phyloP scores from a whole-genome alignment of 2,888 invertebrate genomes.

The Lapara coniferarum region DNA sequence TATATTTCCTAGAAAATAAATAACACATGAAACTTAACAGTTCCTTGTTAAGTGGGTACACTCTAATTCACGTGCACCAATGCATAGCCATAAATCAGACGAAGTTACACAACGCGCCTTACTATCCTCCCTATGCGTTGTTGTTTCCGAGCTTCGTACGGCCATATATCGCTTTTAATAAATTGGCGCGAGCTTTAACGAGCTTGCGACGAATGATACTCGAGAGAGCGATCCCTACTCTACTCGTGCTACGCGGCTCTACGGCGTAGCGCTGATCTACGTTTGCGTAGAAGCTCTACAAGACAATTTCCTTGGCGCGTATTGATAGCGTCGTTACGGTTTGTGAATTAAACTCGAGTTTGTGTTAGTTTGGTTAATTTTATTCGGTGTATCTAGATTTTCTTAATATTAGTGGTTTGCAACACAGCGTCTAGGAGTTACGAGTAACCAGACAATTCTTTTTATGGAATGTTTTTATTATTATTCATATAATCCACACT shows the following conservation, averaged over 20 bases:
- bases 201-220: constrained; percentile 54
- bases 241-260: constrained; percentile 12
- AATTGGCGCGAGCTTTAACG: constrained; percentile 55
- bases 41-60: neutral
- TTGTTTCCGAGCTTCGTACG: constrained; percentile 30
- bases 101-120: neutral
- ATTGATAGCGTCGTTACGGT: constrained; percentile 10
- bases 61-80: neutral
- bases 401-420: neutral
- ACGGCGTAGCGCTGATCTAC: constrained; percentile 4
- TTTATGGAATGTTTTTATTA: too few species aligned
- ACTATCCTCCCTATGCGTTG: constrained; percentile 9
- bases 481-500: too few species aligned
- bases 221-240: constrained; percentile 50
- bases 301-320: constrained; percentile 21
- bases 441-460: too few species aligned
- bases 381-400: neutral
- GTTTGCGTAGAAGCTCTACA: constrained; percentile 6
- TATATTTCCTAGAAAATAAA: too few species aligned
- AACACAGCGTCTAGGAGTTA: too few species aligned
- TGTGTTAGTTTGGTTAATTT: neutral
- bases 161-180: constrained; percentile 57
- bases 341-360: constrained; percentile 1
- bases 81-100: neutral
- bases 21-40: too few species aligned